Evolutionary conservation across 2,113 vertebrate species (phyloP).

Genomic region (Gobiocypris rarus): DNA sequence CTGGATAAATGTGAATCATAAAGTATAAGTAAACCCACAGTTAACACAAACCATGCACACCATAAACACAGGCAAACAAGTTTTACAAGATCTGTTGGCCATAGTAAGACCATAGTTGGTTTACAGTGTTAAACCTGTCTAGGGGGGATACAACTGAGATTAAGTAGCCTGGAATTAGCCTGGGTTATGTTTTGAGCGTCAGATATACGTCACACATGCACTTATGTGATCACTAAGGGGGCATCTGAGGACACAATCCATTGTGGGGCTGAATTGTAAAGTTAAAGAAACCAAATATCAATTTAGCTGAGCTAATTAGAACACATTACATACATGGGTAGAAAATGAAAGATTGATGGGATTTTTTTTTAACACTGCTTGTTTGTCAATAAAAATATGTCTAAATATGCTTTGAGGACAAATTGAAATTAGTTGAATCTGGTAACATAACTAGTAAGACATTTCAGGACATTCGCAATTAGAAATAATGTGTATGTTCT

Average conservation of each 20-base stretch:
- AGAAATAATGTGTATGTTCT: background rate
- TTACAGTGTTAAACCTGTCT: background rate
- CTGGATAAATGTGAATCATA: background rate
- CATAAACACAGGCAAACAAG: background rate
- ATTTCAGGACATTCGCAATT: background rate
- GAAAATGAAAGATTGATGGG: background rate
- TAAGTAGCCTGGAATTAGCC: background rate
- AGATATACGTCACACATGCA: background rate
- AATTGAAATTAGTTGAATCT: background rate
- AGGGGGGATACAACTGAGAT: background rate
- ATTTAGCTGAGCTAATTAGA: background rate
- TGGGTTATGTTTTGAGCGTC: background rate
- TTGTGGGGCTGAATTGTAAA: background rate
- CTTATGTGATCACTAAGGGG: background rate
- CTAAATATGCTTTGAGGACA: background rate
- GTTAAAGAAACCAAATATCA: background rate
- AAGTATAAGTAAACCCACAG: background rate
- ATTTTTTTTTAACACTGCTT: too few species aligned
- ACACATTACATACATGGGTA: background rate
- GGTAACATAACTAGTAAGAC: background rate
- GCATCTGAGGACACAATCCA: conserved; percentile 12
- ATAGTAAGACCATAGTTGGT: background rate
- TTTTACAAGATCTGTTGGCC: background rate
- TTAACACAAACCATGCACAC: background rate
- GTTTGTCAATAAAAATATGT: background rate